Base-by-base conservation (phyloP, 2,113 vertebrate species). In the Grallaria varia region DNA sequence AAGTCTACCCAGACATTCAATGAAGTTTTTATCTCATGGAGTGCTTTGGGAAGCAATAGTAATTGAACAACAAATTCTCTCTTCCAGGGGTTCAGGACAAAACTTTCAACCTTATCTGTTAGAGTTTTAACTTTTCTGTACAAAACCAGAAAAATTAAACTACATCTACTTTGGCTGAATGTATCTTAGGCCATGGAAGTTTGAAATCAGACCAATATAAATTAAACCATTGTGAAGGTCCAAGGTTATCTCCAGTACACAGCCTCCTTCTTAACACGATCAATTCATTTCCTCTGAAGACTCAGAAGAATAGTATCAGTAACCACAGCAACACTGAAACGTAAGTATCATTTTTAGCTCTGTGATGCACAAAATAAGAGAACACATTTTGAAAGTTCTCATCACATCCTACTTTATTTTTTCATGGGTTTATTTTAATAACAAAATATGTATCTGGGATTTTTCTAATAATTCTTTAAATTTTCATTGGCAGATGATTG, bases 261-360 rank as follows among this genome's bases (percentile, higher is more conserved):
- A 94, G 28, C 53, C 24, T 59, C 58, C 40, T 93, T 49, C 58
- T 85, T 75, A 86, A 60, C 68, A 63, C 25, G 30, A 83, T 55
- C 53, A 79, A 69, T 92, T 90, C 27, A 69, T 81, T 86, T 92
- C 76, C 55, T 71, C 69, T 85, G 90, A 96, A 95, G 80, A 90
- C 44, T 95, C 80, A 87, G 63, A 95, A 81, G 56, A 88, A 92
- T 90, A 91, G 44, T 86, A 76, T 85, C 93, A 91, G 95, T 97
- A 96, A 95, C 92, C 88, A 97, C 87, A 95, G 96, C 60, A 94
- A 94, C 83, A 37, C 67, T 91, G 80, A 76, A 81, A 94, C 93
- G 77, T 69, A 91, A 85, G 91, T 96, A 63, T 90, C 53, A 86
- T 92, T 95, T 97, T 96, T 94, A 96, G 83, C 83, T 97, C 77